Conservation (phyloP, 2,797 vertebrate genomes). For the Channa striata region DNA sequence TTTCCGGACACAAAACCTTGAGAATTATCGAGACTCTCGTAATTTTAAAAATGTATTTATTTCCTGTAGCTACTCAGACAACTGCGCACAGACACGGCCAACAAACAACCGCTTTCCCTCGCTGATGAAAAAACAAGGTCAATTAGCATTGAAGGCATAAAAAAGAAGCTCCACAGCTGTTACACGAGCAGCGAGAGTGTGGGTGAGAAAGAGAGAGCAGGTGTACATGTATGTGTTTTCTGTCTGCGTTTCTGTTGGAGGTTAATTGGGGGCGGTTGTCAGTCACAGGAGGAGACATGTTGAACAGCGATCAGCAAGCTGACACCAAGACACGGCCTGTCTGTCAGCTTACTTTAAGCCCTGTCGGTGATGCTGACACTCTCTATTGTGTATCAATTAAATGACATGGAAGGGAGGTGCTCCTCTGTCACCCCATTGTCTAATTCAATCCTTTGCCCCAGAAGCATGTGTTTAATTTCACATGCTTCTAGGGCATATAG, state of each 20-base stretch:
- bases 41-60: constrained; percentile 9
- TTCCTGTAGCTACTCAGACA: constrained; percentile 26
- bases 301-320: constrained; percentile 64
- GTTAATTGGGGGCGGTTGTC: constrained; percentile 80
- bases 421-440: constrained; percentile 63
- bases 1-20: not conserved
- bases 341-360: constrained; percentile 70
- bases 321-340: constrained; percentile 69
- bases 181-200: constrained; percentile 23
- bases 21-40: not conserved
- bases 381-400: constrained; percentile 74
- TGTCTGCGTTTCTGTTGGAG: constrained; percentile 55
- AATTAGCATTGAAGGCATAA: constrained; percentile 66
- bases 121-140: constrained; percentile 58
- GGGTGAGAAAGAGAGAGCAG: constrained; percentile 47
- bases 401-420: constrained; percentile 56
- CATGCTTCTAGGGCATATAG: constrained; percentile 37
- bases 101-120: constrained; percentile 25
- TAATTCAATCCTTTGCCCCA: constrained; percentile 46
- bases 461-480: constrained; percentile 73
- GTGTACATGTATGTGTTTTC: constrained; percentile 61
- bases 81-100: constrained; percentile 7
- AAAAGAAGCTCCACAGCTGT: constrained; percentile 58
- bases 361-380: constrained; percentile 53
- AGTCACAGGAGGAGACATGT: constrained; percentile 70